These are phyloP conservation scores for Distichodus sexfasciatus DNA, from an alignment of 2,797 vertebrate species.

Conservation along the genomic window DNA sequence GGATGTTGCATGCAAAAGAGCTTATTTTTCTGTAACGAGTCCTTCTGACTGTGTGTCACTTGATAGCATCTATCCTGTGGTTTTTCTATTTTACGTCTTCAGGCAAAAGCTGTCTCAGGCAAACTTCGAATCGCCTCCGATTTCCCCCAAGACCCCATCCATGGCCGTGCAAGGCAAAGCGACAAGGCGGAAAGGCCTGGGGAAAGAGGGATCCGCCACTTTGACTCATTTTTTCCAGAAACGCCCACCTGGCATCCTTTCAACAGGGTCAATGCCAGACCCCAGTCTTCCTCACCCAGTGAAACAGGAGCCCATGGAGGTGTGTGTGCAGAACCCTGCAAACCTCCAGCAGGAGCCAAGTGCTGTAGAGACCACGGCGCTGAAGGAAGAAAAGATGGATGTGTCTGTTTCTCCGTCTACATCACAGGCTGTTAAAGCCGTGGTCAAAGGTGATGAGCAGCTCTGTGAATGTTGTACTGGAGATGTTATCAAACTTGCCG, in stretches of 20 bases:
- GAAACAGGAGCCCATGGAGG: constrained; percentile 63
- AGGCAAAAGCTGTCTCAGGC: constrained; percentile 79
- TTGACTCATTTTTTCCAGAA: constrained; percentile 74
- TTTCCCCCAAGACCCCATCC: constrained; percentile 67
- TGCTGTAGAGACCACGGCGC: constrained; percentile 3
- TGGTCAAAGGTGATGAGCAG: constrained; percentile 77
- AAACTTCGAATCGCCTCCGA: constrained; percentile 74
- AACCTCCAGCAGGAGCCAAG: constrained; percentile 51
- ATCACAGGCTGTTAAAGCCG: constrained; percentile 63
- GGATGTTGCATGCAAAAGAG: constrained; percentile 22
- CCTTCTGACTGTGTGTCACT: neutral
- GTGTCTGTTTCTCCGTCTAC: constrained; percentile 69
- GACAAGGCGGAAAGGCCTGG: constrained; percentile 49
- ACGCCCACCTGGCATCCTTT: constrained; percentile 45
- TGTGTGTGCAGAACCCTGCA: constrained; percentile 12
- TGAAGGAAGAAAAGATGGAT: constrained; percentile 40
- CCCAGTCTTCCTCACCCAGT: constrained; percentile 30
- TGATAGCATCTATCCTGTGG: neutral
- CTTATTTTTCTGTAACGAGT: neutral
- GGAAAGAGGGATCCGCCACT: constrained; percentile 51
- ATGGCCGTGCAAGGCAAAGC: constrained; percentile 58
- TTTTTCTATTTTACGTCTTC: constrained; percentile 26
- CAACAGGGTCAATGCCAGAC: neutral
- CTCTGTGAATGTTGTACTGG: no score
- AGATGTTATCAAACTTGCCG: neutral